These are phyloP conservation scores for Pseudoatta argentina DNA, from an alignment of 1,140 invertebrate genomes.

Conservation along the genomic window DNA sequence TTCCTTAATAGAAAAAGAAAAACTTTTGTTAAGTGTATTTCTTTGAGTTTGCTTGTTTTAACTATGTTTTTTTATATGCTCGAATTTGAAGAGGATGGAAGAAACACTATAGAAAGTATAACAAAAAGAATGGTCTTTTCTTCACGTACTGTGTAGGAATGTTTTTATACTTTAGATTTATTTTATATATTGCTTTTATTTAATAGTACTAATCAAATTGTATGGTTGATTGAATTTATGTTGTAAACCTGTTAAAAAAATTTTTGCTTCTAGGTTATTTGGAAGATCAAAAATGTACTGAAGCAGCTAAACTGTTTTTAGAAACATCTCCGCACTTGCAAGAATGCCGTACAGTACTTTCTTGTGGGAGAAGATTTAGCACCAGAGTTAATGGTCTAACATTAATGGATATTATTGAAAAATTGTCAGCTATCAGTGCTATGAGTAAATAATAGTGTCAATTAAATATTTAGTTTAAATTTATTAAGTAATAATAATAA, in stretches of 20 bases:
- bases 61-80: neutral
- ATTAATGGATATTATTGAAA: constrained; percentile 84
- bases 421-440: constrained; percentile 80
- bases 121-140: constrained; percentile 4
- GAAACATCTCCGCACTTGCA: constrained; percentile 83
- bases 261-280: constrained; percentile 83
- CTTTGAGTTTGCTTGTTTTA: neutral
- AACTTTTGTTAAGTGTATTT: neutral
- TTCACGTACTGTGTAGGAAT: neutral
- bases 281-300: constrained; percentile 83
- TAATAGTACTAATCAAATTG: neutral
- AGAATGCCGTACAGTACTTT: constrained; percentile 82
- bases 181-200: neutral
- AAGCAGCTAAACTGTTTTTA: constrained; percentile 83
- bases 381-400: constrained; percentile 82
- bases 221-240: neutral
- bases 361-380: constrained; percentile 82
- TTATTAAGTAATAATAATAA: neutral
- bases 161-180: neutral
- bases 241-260: neutral
- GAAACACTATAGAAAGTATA: neutral
- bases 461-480: constrained; percentile 11
- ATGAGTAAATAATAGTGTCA: constrained; percentile 76
- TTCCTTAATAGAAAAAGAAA: neutral
- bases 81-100: neutral